Evolutionary conservation across 2,113 vertebrate species (phyloP).

Genomic region (Myotis davidii): DNA sequence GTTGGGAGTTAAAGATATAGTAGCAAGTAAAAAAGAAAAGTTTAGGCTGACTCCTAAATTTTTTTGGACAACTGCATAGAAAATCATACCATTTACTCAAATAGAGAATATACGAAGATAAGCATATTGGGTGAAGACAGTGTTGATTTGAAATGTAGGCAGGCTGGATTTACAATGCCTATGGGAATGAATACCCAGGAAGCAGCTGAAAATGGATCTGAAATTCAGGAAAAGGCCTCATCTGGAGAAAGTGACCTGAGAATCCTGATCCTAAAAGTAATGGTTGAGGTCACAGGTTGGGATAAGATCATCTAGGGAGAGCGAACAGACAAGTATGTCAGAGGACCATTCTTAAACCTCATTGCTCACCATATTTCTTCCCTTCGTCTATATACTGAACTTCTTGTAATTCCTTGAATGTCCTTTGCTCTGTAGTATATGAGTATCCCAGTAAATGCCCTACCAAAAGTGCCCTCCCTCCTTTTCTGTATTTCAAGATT

Average conservation of each 20-base stretch:
- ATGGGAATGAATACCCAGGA: neutral
- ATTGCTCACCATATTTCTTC: neutral
- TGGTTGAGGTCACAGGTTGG: neutral
- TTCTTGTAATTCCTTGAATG: neutral
- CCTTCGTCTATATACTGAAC: neutral
- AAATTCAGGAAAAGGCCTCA: neutral
- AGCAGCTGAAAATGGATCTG: neutral
- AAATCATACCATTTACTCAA: slow-evolving; percentile 24
- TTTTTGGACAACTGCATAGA: neutral
- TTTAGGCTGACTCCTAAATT: neutral
- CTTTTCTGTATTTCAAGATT: slow-evolving; percentile 9
- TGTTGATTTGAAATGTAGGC: neutral
- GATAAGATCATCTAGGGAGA: neutral
- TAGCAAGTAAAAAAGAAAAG: slow-evolving; percentile 4
- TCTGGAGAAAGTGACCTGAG: neutral
- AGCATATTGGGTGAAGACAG: neutral
- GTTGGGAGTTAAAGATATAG: neutral
- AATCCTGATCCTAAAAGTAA: neutral
- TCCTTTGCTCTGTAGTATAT: neutral
- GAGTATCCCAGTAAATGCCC: neutral
- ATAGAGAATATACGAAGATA: neutral
- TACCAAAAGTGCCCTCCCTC: neutral
- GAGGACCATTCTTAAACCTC: neutral
- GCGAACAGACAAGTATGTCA: neutral
- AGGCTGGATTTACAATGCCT: neutral